Percentiles rank a stretch among this genome's conserved stretches.
These are phyloP conservation scores for Drosophila parvula DNA, from an alignment of 1,140 invertebrate species.

Conservation along the genomic window DNA sequence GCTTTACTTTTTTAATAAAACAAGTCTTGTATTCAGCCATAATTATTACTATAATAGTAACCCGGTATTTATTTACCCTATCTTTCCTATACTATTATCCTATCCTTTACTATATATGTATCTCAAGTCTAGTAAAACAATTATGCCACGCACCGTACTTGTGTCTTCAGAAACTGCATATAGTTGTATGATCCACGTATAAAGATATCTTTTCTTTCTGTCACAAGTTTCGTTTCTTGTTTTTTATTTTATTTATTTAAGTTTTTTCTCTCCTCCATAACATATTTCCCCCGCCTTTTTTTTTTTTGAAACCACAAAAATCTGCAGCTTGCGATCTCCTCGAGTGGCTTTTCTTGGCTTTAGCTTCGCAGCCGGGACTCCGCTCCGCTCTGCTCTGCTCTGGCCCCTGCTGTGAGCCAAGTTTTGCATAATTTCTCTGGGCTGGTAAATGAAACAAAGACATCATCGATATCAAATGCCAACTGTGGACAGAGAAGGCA, in stretches of 20 bases:
- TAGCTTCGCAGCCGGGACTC: not conserved
- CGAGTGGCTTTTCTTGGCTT: constrained; percentile 33
- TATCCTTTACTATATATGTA: not conserved
- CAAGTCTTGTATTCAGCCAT: not conserved
- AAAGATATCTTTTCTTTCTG: constrained; percentile 40
- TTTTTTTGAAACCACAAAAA: constrained; percentile 51
- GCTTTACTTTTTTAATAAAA: not conserved
- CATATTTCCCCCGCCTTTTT: constrained; percentile 28
- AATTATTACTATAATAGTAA: too few species aligned
- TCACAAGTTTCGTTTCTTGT: constrained; percentile 49
- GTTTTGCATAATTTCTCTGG: constrained; percentile 57
- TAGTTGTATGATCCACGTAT: constrained; percentile 45
- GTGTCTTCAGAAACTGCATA: constrained; percentile 7
- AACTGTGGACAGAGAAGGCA: constrained; percentile 32
- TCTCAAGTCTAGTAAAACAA: not conserved
- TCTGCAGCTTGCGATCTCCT: constrained; percentile 43
- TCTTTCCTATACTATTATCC: not conserved
- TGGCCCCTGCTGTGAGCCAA: constrained; percentile 42
- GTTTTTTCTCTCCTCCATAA: constrained; percentile 11
- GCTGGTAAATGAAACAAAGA: constrained; percentile 77
- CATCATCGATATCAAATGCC: constrained; percentile 80
- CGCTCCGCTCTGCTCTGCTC: constrained; percentile 17
- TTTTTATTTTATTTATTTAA: not conserved
- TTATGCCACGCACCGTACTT: constrained; percentile 3
- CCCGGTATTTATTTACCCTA: too few species aligned